Percentiles rank a stretch among this genome's conserved stretches.
phyloP scores from a whole-genome alignment of 2,113 vertebrate genomes.

The Promerops cafer region DNA sequence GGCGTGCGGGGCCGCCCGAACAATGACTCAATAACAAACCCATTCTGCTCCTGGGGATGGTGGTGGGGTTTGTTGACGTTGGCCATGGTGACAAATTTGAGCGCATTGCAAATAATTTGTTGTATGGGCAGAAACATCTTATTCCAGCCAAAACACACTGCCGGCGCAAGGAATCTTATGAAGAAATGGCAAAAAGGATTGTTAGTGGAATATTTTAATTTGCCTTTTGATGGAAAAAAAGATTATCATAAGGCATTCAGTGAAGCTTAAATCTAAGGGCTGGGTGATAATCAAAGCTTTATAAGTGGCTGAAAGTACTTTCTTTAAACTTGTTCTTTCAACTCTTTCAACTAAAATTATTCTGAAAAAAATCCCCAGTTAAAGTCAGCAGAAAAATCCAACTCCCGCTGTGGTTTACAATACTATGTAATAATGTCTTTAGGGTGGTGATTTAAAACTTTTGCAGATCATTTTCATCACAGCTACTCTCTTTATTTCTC shows the following conservation, averaged over 20 bases:
- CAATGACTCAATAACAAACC: slow-evolving; percentile 49
- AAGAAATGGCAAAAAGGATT: not conserved
- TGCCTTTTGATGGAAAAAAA: slow-evolving; percentile 4
- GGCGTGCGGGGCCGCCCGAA: not conserved
- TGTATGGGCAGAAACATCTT: slow-evolving; percentile 1
- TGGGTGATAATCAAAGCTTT: not conserved
- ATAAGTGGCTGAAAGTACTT: not conserved
- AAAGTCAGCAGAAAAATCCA: slow-evolving; percentile 11
- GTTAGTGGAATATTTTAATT: slow-evolving; percentile 16
- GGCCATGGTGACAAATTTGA: slow-evolving; percentile 20
- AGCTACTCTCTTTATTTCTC: not conserved
- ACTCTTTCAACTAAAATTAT: slow-evolving; percentile 6
- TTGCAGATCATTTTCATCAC: not conserved
- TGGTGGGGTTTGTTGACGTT: slow-evolving; percentile 21
- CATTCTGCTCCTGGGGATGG: not conserved
- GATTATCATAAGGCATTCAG: not conserved
- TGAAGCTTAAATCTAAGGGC: not conserved
- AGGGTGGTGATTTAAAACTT: not conserved
- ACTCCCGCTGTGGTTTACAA: not conserved
- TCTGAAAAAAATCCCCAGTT: not conserved
- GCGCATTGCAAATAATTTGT: not conserved
- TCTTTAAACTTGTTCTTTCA: slow-evolving; percentile 23
- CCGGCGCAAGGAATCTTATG: not conserved
- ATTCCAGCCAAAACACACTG: not conserved
- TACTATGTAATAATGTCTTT: slow-evolving; percentile 21